phyloP scores from a whole-genome alignment of 2,797 vertebrate genomes.

The Falco cherrug region DNA sequence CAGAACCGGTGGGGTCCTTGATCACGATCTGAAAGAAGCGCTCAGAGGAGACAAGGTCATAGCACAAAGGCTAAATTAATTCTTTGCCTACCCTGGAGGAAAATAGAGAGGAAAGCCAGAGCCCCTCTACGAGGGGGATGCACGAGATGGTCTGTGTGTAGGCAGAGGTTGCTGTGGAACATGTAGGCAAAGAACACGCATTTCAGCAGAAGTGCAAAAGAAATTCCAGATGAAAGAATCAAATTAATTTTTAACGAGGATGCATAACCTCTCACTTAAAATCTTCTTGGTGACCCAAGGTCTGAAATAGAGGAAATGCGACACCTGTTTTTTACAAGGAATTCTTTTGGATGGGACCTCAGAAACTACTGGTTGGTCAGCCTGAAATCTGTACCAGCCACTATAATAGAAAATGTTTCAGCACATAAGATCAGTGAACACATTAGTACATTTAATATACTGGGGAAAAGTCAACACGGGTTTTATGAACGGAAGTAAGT shows the following conservation, averaged over 20 bases:
- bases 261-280: neutral
- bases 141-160: neutral
- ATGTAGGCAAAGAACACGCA: neutral
- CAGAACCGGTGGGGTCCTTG: neutral
- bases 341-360: neutral
- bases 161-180: neutral
- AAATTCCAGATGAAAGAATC: neutral
- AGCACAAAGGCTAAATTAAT: neutral
- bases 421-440: neutral
- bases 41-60: neutral
- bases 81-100: neutral
- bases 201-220: neutral
- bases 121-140: neutral
- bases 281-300: neutral
- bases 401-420: neutral
- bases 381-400: neutral
- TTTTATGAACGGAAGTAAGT: neutral
- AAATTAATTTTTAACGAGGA: neutral
- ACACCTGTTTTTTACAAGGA: neutral
- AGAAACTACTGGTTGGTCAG: neutral
- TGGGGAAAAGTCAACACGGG: neutral
- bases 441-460: neutral
- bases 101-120: neutral
- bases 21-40: neutral
- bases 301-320: neutral